Base-by-base conservation (phyloP, 1,140 invertebrate genomes). In the Zaprionus camerounensis region DNA sequence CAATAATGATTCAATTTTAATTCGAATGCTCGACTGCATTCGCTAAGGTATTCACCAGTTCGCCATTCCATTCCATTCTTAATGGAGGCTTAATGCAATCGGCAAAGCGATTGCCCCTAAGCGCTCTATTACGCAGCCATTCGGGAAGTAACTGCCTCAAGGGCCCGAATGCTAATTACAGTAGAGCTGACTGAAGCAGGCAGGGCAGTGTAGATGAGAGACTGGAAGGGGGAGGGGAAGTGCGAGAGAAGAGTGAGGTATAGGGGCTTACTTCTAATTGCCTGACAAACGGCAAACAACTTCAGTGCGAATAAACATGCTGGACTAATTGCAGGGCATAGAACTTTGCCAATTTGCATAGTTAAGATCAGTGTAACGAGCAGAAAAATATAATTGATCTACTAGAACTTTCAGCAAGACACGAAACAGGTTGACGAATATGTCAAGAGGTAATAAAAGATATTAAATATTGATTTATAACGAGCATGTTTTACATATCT, bases 1-100 rank as follows among this genome's bases (percentile, higher is more conserved):
- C 75, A 79, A 91, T 91, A 91, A 87, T 91, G 83, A 87, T 91
- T 91, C 81, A 91, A 91, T 91, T 87, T 91, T 81, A 91, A 91
- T 91, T 87, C 77, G 72, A 81, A 70, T 74, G 63, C 78, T 59
- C 65, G 75, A 56, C 67, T 81, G 76, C 71, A 72, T 74, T 72
- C 70, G 59, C 22, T 4, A 1, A 20, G 46, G 9, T 51, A 51
- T 51, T 51, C 46, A 36, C 38, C 38, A 24, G 7, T n/a, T 22
- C 31, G 17, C 3, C 59, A 9, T 26, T 22, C 20, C 20, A 6
- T 28, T 31, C 28, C 28, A 7, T 31, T 31, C 64, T 88, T 90
- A 88, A 88, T 90, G 85, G 78, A 65, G 82, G 58, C 67, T 82
- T 77, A 81, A 86, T 86, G 80, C 82, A 87, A 82, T 77, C 83